These are phyloP conservation scores for Menidia menidia DNA, from an alignment of 2,797 vertebrate species.

Conservation along the genomic window DNA sequence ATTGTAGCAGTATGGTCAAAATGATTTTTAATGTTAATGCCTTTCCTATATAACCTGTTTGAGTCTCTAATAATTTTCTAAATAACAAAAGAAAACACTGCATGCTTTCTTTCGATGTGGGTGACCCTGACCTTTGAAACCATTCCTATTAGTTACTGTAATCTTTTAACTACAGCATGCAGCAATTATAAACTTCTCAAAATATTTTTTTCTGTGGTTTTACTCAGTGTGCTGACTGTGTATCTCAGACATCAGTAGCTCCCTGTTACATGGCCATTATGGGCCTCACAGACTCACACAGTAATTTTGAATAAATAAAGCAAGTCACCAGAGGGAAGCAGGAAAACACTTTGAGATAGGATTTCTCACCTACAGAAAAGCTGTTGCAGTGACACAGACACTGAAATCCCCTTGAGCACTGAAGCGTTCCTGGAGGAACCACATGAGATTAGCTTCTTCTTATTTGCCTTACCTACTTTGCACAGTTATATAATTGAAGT, in stretches of 20 bases:
- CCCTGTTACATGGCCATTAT: not conserved
- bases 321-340: constrained; percentile 25
- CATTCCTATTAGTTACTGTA: not conserved
- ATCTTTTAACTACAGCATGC: constrained; percentile 11
- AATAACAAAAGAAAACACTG: not conserved
- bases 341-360: constrained; percentile 30
- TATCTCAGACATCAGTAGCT: constrained; percentile 12
- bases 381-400: constrained; percentile 46
- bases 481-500: constrained; percentile 1
- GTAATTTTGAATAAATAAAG: constrained; percentile 41
- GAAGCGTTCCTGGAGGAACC: constrained; percentile 36
- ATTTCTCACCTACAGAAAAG: constrained; percentile 44
- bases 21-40: not conserved
- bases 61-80: not conserved
- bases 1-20: not conserved
- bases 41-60: not conserved
- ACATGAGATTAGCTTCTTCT: constrained; percentile 24
- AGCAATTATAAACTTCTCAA: constrained; percentile 9
- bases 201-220: not conserved
- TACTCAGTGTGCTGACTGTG: constrained; percentile 6
- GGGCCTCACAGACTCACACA: constrained; percentile 1
- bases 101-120: not conserved
- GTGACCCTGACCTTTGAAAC: not conserved
- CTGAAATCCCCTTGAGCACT: constrained; percentile 38
- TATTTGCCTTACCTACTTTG: constrained; percentile 26